These are phyloP conservation scores for Frieseomelitta varia DNA, from an alignment of 1,140 invertebrate species.

Conservation along the genomic window DNA sequence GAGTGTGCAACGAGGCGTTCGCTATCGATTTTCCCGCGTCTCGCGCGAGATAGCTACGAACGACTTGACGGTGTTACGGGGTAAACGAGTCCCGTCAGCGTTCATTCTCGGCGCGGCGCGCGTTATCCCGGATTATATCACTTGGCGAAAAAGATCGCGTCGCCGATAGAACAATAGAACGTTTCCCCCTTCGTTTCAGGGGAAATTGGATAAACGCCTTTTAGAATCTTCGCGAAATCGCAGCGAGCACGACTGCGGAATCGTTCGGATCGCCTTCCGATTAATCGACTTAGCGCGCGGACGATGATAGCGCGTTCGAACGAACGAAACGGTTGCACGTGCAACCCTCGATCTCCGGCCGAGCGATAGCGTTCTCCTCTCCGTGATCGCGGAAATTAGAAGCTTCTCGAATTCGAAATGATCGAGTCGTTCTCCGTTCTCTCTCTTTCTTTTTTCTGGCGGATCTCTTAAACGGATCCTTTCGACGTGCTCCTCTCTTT, in stretches of 20 bases:
- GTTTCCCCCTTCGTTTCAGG: conserved; percentile 27
- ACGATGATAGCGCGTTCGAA: neutral
- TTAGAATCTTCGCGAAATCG: conserved; percentile 32
- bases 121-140: conserved; percentile 60
- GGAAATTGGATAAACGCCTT: conserved; percentile 53
- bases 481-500: too few species aligned
- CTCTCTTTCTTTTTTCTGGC: too few species aligned
- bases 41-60: conserved; percentile 20
- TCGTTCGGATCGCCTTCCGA: conserved; percentile 48
- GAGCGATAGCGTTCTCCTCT: neutral
- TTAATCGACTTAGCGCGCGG: conserved; percentile 31
- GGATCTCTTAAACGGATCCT: too few species aligned
- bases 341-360: conserved; percentile 7
- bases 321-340: conserved; percentile 9
- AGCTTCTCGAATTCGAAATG: neutral
- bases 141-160: conserved; percentile 59
- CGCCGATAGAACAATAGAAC: conserved; percentile 34
- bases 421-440: too few species aligned
- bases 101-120: conserved; percentile 3
- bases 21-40: conserved; percentile 44
- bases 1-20: neutral
- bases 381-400: conserved; percentile 17
- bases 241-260: conserved; percentile 9
- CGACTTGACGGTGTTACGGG: conserved; percentile 52
- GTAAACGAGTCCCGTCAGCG: conserved; percentile 50